Percentiles rank a stretch among this genome's conserved stretches.
These are phyloP conservation scores for Orestias chungarensis DNA, from an alignment of 2,797 vertebrate species.

Conservation along the genomic window DNA sequence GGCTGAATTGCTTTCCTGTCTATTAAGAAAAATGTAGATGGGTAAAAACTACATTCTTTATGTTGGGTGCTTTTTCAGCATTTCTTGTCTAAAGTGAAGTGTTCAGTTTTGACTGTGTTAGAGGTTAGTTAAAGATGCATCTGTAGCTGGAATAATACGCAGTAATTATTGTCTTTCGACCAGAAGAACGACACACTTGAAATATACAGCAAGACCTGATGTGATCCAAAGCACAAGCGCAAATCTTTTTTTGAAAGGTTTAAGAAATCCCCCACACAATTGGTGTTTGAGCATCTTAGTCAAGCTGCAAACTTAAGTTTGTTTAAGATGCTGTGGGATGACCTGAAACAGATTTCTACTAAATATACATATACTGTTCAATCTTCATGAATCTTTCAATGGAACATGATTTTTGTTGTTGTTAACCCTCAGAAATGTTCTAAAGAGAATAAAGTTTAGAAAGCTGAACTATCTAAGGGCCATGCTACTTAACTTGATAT, in stretches of 20 bases:
- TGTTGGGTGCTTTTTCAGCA: background rate
- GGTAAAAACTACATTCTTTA: background rate
- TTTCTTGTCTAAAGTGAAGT: constrained; percentile 3
- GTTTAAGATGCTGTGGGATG: background rate
- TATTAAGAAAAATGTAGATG: constrained; percentile 40
- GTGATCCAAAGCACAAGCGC: background rate
- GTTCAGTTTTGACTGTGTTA: background rate
- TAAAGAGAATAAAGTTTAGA: too few relatives aligned
- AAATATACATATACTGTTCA: too few relatives aligned
- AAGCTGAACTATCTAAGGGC: too few relatives aligned
- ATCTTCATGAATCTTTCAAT: too few relatives aligned
- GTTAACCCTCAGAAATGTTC: too few relatives aligned
- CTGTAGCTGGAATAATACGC: background rate
- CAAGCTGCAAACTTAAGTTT: background rate
- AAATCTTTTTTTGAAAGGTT: background rate
- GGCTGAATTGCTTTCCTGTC: constrained; percentile 48
- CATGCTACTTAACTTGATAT: too few relatives aligned
- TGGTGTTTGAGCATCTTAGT: background rate
- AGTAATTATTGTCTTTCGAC: too few relatives aligned
- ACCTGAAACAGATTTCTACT: background rate
- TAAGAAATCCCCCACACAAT: background rate
- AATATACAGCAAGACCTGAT: background rate
- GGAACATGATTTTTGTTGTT: too few relatives aligned
- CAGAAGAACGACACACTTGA: background rate
- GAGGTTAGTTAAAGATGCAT: background rate